Base-by-base conservation (phyloP, 1,140 invertebrate genomes). In the Drosophila teissieri region DNA sequence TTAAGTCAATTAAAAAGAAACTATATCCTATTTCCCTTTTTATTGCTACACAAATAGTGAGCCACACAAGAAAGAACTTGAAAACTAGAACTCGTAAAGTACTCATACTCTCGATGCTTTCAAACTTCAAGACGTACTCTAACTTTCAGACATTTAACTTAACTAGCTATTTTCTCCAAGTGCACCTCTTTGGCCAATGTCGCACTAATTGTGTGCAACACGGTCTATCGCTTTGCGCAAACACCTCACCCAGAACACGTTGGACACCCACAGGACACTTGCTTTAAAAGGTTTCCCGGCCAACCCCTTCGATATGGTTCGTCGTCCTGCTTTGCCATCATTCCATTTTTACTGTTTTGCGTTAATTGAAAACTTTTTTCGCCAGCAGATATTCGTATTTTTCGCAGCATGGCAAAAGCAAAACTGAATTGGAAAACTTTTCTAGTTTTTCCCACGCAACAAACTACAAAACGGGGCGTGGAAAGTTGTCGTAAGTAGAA, bases 401-500 rank as follows among this genome's bases (percentile, higher is more conserved):
- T 69, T 65, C 82, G 40, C 60, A 69, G 73, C 63, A 70, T 58
- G 60, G 54, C 36, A 63, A 62, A 79, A 76, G 80, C 72, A 52
- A 85, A 86, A 83, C 65, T 88, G 82, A 86, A 86, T 86, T 86
- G 83, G 60, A 77, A 86, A 88, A 86, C 63, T 83, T 89, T 83
- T 61, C 39, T 77, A 68, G 73, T 76, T 67, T 76, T 76, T 34
- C 3, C 34, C 24, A 67, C 40, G 31, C 40, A 19, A 19, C 36
- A 46, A 48, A 39, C 40, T 31, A 19, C 36, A 46, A 48, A 68
- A 69, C 22, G 10, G 27, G 34, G 48, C 27, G 37, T 6, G 36
- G 11, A 70, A 65, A 72, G 68, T 72, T 70, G 52, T 57, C 67
- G 65, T 72, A 72, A 72, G 68, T 72, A 72, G 52, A 49, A 72